Evolutionary conservation across 2,888 invertebrate species (phyloP).

Genomic region (Yponomeuta sedellus): DNA sequence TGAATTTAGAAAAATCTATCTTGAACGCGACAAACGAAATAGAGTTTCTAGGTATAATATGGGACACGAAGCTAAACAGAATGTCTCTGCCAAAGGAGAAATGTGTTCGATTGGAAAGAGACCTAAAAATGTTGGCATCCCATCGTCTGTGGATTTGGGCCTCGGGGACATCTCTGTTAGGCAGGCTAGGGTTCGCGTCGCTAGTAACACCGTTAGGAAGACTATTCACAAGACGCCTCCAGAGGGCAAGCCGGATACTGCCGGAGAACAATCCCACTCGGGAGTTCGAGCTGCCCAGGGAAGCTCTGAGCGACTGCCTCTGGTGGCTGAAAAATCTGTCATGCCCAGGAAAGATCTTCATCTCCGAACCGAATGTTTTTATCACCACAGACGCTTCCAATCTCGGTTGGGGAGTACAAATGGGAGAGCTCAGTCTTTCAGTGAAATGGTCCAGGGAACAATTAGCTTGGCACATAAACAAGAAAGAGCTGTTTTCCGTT

Average conservation of each 20-base stretch:
- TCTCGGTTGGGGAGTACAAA: conserved; percentile 23
- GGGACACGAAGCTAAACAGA: neutral
- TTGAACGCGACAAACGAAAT: neutral
- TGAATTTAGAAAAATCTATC: neutral
- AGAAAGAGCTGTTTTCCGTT: conserved; percentile 26
- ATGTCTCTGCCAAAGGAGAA: neutral
- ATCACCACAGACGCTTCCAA: conserved; percentile 28
- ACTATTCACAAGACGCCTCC: conserved; percentile 19
- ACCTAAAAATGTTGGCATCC: neutral
- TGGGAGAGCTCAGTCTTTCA: conserved; percentile 14
- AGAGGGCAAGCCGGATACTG: conserved; percentile 19
- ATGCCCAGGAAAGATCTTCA: conserved; percentile 15
- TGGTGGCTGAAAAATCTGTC: conserved; percentile 23
- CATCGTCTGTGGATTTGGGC: conserved; percentile 20
- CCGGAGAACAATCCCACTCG: neutral
- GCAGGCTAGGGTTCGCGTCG: conserved; percentile 23
- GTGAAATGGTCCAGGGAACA: conserved; percentile 23
- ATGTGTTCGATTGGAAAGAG: neutral
- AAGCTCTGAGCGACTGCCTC: conserved; percentile 18
- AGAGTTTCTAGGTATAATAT: neutral
- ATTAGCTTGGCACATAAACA: conserved; percentile 26
- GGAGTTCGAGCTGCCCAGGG: neutral
- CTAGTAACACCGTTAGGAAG: conserved; percentile 22
- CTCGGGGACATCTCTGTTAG: conserved; percentile 21
- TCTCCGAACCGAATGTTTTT: conserved; percentile 19